phyloP scores from a whole-genome alignment of 2,113 vertebrate species.

The Istiophorus platypterus region DNA sequence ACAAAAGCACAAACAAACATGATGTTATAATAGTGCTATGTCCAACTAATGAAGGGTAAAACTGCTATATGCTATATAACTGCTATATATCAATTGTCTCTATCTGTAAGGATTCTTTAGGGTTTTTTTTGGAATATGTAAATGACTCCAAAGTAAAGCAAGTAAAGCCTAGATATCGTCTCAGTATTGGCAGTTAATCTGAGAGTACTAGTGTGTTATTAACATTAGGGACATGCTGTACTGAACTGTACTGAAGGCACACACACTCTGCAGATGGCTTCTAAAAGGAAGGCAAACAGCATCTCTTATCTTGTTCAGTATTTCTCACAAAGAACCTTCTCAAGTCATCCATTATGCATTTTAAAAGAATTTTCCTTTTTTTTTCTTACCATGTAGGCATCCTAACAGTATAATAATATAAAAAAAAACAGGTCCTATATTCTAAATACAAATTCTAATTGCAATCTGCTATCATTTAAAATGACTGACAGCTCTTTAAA shows the following conservation, averaged over 20 bases:
- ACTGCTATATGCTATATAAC: neutral
- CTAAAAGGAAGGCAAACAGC: slow-evolving; percentile 36
- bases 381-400: neutral
- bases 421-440: neutral
- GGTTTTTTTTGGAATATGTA: neutral
- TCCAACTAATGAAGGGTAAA: slow-evolving; percentile 17
- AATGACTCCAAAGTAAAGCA: neutral
- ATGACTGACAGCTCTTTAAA: slow-evolving; percentile 1
- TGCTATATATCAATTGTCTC: neutral
- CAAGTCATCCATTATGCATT: slow-evolving; percentile 4
- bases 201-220: slow-evolving; percentile 12
- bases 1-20: slow-evolving; percentile 1
- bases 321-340: slow-evolving; percentile 6
- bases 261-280: slow-evolving; percentile 24
- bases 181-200: slow-evolving; percentile 14
- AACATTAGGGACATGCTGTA: slow-evolving; percentile 38
- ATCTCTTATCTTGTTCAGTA: slow-evolving; percentile 7
- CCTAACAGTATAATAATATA: neutral
- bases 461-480: neutral
- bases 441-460: neutral
- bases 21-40: neutral
- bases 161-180: slow-evolving; percentile 8
- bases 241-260: slow-evolving; percentile 28
- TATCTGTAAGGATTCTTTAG: neutral
- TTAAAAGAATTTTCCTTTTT: too few relatives aligned